Evolutionary conservation across 2,113 vertebrate species (phyloP).

Genomic region (Camarhynchus parvulus): DNA sequence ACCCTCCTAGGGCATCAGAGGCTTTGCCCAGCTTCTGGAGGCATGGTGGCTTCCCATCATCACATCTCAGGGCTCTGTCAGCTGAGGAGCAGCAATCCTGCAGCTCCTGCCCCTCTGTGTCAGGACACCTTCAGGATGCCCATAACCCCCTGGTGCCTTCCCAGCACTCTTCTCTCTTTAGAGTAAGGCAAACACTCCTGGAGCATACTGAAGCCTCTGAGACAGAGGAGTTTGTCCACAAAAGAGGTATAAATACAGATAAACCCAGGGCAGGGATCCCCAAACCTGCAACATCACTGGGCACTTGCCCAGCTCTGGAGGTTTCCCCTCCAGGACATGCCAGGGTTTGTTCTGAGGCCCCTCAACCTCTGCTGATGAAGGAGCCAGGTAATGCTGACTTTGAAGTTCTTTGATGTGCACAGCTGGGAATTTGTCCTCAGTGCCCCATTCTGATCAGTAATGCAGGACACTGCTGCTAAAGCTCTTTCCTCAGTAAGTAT

Average conservation of each 20-base stretch:
- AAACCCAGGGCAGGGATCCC: background rate
- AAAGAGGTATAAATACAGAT: background rate
- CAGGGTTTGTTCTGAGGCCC: constrained; percentile 27
- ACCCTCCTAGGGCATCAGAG: constrained; percentile 11
- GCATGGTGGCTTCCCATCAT: background rate
- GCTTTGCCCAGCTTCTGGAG: constrained; percentile 7
- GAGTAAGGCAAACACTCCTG: constrained; percentile 26
- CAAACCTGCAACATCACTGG: background rate
- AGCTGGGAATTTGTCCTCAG: constrained; percentile 36
- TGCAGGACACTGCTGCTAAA: constrained; percentile 13
- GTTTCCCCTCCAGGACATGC: background rate
- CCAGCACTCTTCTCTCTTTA: constrained; percentile 18
- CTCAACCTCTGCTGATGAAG: background rate
- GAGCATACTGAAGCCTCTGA: background rate
- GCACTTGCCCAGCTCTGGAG: background rate
- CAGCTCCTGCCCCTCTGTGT: background rate
- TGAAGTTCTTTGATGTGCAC: constrained; percentile 26
- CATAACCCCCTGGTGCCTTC: background rate
- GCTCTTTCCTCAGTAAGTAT: constrained; percentile 56
- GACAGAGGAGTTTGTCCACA: background rate
- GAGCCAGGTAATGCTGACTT: constrained; percentile 8
- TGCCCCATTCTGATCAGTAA: background rate
- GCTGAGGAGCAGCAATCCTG: background rate
- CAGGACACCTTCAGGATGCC: background rate
- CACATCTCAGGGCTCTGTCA: background rate